phyloP scores from a whole-genome alignment of 2,113 vertebrate species.

The Emydocephalus ijimae region DNA sequence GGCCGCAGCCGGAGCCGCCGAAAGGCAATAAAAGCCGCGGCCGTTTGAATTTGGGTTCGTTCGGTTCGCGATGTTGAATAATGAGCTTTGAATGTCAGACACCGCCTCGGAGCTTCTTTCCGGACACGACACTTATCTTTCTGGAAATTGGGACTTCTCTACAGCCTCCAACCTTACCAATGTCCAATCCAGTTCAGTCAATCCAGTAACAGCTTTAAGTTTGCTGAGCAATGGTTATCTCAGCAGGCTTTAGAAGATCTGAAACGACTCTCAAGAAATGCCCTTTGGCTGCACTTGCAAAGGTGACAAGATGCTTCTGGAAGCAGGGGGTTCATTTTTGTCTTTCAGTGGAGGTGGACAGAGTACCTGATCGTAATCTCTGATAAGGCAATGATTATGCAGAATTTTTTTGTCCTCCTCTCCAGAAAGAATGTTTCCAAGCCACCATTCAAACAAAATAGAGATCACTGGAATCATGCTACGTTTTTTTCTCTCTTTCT shows the following conservation, averaged over 20 bases:
- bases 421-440: conserved; percentile 8
- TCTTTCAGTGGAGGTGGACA: background rate
- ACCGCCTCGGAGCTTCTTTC: no score
- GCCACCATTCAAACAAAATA: background rate
- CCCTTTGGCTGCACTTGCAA: background rate
- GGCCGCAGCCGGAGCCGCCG: no score
- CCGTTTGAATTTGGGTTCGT: no score
- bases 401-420: background rate
- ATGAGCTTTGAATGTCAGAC: no score
- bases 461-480: background rate
- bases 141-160: background rate
- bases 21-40: no score
- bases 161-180: background rate
- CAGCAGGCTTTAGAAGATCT: background rate
- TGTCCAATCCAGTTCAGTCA: background rate
- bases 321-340: background rate
- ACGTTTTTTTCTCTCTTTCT: background rate
- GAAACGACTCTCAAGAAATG: background rate
- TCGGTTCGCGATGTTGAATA: no score
- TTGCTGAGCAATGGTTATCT: background rate
- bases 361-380: background rate
- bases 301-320: background rate
- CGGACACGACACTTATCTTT: no score
- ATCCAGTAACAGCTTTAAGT: background rate
- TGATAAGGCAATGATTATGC: no score